These are phyloP conservation scores for Agrypnus murinus DNA, from an alignment of 2,888 invertebrate genomes.

Conservation along the genomic window DNA sequence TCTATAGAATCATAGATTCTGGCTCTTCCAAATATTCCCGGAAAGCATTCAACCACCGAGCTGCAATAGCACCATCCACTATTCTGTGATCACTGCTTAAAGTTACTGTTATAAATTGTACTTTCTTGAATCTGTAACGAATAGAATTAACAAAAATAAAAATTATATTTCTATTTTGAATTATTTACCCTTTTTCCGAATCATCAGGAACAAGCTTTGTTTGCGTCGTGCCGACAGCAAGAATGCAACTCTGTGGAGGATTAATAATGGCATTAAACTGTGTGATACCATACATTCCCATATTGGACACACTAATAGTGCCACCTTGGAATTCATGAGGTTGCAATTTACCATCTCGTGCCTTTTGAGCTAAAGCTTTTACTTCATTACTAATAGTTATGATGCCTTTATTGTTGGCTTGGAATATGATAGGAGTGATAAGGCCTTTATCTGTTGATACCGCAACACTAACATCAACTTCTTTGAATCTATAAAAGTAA, in stretches of 20 bases:
- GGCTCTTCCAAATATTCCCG: conserved; percentile 93
- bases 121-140: conserved; percentile 79
- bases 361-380: conserved; percentile 87
- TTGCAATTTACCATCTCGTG: conserved; percentile 90
- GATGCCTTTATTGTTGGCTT: conserved; percentile 92
- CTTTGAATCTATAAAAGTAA: conserved; percentile 79
- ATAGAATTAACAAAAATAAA: conserved; percentile 21
- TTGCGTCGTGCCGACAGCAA: conserved; percentile 91
- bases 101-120: conserved; percentile 90
- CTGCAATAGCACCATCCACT: conserved; percentile 98
- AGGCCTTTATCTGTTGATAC: conserved; percentile 96
- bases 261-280: conserved; percentile 96
- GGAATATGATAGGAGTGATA: conserved; percentile 96
- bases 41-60: conserved; percentile 95
- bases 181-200: conserved; percentile 82
- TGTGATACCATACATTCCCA: conserved; percentile 95
- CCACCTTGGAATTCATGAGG: conserved; percentile 98
- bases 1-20: conserved; percentile 92
- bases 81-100: conserved; percentile 98
- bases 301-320: conserved; percentile 94
- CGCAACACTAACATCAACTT: conserved; percentile 97
- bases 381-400: conserved; percentile 87
- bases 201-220: conserved; percentile 84
- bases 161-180: too few relatives aligned
- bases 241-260: conserved; percentile 95